A percentile compares a stretch with the other conserved stretches of the same genome.
Evolutionary conservation across 1,140 invertebrate species (phyloP).

Genomic region (Bradynema listronoti): DNA sequence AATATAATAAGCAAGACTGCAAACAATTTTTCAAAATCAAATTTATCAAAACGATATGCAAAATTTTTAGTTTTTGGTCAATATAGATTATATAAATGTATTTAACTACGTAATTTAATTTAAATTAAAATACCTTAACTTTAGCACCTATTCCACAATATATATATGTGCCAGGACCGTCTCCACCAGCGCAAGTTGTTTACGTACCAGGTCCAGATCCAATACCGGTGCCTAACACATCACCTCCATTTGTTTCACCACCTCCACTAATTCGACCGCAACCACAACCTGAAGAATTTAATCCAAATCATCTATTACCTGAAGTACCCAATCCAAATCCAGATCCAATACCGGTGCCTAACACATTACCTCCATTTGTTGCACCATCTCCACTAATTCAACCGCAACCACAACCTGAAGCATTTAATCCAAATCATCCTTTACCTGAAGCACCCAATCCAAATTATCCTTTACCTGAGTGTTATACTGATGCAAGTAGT

Average conservation of each 20-base stretch:
- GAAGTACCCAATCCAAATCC: background rate
- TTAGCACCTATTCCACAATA: too few relatives aligned
- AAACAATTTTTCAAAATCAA: too few relatives aligned
- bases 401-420: background rate
- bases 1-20: too few relatives aligned
- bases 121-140: too few relatives aligned
- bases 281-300: constrained; percentile 5
- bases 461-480: constrained; percentile 33
- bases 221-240: too few relatives aligned
- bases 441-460: background rate
- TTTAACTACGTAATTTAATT: too few relatives aligned
- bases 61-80: too few relatives aligned
- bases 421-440: background rate
- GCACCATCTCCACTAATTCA: background rate
- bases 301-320: background rate
- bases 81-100: too few relatives aligned
- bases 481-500: constrained; percentile 34
- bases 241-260: too few relatives aligned
- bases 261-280: background rate
- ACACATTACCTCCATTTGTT: background rate
- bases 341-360: background rate
- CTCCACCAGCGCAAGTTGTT: constrained; percentile 1
- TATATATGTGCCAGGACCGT: too few relatives aligned
- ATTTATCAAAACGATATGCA: too few relatives aligned
- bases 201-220: constrained; percentile 4